Conservation (phyloP, 2,888 invertebrate genomes). For the Hypena proboscidalis region DNA sequence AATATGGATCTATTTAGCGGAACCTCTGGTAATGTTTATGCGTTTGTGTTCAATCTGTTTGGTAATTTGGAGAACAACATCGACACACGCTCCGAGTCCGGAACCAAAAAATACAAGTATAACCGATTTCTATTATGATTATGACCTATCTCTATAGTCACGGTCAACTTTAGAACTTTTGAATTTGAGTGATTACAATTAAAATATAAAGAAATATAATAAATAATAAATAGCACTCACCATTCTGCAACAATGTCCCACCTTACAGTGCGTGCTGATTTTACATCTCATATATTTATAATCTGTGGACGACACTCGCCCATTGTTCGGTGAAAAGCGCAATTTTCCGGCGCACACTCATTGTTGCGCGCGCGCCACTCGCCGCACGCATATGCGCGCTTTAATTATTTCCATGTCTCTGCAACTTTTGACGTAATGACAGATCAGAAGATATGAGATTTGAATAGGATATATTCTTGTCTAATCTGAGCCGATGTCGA, state of each 20-base stretch:
- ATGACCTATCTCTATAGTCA: no score
- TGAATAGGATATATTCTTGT: background rate
- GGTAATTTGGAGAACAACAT: no score
- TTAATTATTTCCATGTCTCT: conserved; percentile 56
- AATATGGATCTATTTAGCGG: no score
- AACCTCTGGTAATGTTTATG: no score
- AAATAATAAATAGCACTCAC: conserved; percentile 25
- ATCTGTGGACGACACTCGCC: conserved; percentile 23
- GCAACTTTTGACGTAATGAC: conserved; percentile 44
- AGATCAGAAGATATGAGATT: conserved; percentile 20
- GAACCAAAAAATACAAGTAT: no score
- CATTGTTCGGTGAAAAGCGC: conserved; percentile 50
- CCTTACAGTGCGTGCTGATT: conserved; percentile 30
- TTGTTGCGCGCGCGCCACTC: conserved; percentile 38
- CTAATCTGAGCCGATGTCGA: no score
- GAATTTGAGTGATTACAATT: no score
- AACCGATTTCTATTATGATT: no score
- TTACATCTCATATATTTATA: conserved; percentile 42
- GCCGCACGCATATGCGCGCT: conserved; percentile 18
- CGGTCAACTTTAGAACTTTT: no score
- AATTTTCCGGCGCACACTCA: conserved; percentile 53
- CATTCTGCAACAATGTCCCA: conserved; percentile 38
- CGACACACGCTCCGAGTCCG: no score
- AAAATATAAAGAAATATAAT: background rate
- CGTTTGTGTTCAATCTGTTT: no score